These are phyloP conservation scores for Episyrphus balteatus DNA, from an alignment of 1,140 invertebrate genomes.

Conservation along the genomic window DNA sequence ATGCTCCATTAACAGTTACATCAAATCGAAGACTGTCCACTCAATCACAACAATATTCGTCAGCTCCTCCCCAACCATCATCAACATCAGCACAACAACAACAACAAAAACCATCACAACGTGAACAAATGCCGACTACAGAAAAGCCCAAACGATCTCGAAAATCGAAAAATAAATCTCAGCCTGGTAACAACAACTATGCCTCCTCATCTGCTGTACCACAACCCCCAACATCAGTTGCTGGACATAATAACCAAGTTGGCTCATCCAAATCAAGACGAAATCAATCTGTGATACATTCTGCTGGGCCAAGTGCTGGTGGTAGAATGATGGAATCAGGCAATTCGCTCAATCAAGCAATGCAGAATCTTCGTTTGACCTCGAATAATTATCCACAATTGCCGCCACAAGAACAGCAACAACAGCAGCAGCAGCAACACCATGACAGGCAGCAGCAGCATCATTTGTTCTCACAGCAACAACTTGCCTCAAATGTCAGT, in stretches of 20 bases:
- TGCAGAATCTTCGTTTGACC: neutral
- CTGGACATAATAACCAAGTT: too few relatives aligned
- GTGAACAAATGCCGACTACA: slow-evolving; percentile 9
- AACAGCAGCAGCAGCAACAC: neutral
- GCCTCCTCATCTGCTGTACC: too few relatives aligned
- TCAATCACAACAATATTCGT: slow-evolving; percentile 9
- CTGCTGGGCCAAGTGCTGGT: too few relatives aligned
- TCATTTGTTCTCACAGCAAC: neutral
- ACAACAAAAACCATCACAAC: slow-evolving; percentile 15
- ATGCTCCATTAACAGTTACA: slow-evolving; percentile 17
- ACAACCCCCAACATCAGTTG: too few relatives aligned
- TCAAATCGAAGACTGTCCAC: slow-evolving; percentile 24
- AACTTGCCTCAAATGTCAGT: slow-evolving; percentile 31
- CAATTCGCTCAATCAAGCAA: neutral
- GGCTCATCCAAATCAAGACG: too few relatives aligned
- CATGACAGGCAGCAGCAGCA: too few relatives aligned
- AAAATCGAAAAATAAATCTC: too few relatives aligned
- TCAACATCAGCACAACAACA: slow-evolving; percentile 12
- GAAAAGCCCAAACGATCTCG: slow-evolving; percentile 7
- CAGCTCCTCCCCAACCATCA: slow-evolving; percentile 2
- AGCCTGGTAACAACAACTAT: too few relatives aligned
- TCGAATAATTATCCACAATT: neutral
- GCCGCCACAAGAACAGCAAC: neutral
- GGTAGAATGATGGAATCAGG: too few relatives aligned
- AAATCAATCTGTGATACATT: too few relatives aligned